Evolutionary conservation across 2,797 vertebrate genomes (phyloP), one percentile per base, ranked within the genome.

Genomic region (Potorous gilbertii): DNA sequence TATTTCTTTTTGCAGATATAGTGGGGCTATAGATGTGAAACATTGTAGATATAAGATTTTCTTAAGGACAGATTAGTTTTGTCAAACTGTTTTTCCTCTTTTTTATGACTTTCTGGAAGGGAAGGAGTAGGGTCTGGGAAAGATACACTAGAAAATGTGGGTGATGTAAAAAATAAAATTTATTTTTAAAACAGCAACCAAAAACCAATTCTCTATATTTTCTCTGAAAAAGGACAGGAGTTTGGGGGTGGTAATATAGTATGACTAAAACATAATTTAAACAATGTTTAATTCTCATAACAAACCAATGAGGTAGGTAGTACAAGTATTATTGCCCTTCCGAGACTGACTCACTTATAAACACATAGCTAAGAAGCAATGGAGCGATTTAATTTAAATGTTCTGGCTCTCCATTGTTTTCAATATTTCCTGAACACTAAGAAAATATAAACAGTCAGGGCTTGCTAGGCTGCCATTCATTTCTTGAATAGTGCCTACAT

Each of bases 401-500:
- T 74, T 66, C 62, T 66, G 34, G 31, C 31, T 66, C 4, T 16
- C 31, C 13, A 16, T 66, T 34, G 34, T 66, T 66, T n/a, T 34
- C 13, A 62, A 62, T 16, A 66, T n/a, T 66, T 66, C 34, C 34
- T 34, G 1, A 66, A n/a, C 62, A 66, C 14, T n/a, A n/a, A 40
- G 34, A 74, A 74, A 74, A 74, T 74, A 1, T 74, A 74, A 40
- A 74, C 1, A 21, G 28, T 57, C 56, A 29, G 59, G 12, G 13
- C 1, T 12, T 18, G 34, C 31, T n/a, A 66, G 34, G n/a, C 16
- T 74, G 16, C 62, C 16, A 74, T 21, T 40, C 34, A 74, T 74
- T 74, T n/a, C 50, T 97, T 96, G 62, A 74, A n/a, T 74, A 5
- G 96, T 97, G 96, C 97, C 96, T 0, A 74, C 94, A 74, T 5